Percentiles rank a stretch among this genome's conserved stretches.
Evolutionary conservation across 1,140 invertebrate species (phyloP).

Genomic region (Chrysomallon squamiferum): DNA sequence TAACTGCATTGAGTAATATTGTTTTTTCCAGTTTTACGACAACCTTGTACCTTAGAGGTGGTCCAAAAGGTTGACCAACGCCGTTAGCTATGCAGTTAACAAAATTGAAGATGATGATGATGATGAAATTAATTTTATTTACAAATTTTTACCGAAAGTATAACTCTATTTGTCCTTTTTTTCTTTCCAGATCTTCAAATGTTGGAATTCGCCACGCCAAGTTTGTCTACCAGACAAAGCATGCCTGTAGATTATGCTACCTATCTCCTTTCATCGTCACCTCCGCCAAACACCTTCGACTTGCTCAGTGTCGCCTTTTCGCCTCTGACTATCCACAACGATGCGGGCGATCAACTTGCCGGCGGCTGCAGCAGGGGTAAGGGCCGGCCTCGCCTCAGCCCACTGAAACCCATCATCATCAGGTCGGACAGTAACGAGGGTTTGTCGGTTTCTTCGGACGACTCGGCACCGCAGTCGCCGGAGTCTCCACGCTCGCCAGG

Average conservation of each 20-base stretch:
- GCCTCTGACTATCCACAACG: neutral
- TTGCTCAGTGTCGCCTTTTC: conserved; percentile 35
- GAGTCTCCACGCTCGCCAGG: conserved; percentile 42
- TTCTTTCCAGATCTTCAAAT: conserved; percentile 48
- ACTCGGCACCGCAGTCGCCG: conserved; percentile 31
- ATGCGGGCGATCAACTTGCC: neutral
- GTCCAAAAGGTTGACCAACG: no score
- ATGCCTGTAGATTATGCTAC: conserved; percentile 54
- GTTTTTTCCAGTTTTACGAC: no score
- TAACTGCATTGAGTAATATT: no score
- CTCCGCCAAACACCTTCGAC: conserved; percentile 42
- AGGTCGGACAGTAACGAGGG: conserved; percentile 23
- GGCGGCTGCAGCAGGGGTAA: neutral
- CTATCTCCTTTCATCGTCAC: conserved; percentile 51
- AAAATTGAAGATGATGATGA: no score
- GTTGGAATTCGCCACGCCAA: conserved; percentile 34
- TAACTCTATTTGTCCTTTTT: no score
- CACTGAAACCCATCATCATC: conserved; percentile 49
- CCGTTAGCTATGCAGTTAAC: no score
- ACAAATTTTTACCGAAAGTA: no score
- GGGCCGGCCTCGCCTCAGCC: conserved; percentile 8
- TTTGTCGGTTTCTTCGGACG: conserved; percentile 14
- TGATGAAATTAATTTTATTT: no score
- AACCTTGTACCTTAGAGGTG: no score
- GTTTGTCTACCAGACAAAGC: conserved; percentile 12